Conservation (phyloP, 1,140 invertebrate genomes). For the Orchesella cincta region DNA sequence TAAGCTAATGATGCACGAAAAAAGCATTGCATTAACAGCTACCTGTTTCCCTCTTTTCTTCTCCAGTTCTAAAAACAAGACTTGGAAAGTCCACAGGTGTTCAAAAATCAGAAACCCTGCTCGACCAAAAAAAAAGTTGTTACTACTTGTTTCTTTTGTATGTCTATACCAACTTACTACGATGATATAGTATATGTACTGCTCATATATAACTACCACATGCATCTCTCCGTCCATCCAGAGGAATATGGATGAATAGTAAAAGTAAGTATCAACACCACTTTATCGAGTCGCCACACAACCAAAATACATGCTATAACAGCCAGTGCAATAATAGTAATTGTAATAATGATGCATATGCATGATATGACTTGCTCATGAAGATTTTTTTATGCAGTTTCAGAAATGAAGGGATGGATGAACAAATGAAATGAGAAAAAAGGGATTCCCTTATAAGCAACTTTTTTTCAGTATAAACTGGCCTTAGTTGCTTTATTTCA, state of each 20-base stretch:
- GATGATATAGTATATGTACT: too few relatives aligned
- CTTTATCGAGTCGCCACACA: background rate
- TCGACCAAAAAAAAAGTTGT: background rate
- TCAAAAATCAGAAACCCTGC: slow-evolving; percentile 21
- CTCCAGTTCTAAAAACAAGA: slow-evolving; percentile 25
- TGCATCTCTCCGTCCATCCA: too few relatives aligned
- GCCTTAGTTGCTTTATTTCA: too few relatives aligned
- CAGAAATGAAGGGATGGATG: too few relatives aligned
- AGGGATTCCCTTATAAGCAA: too few relatives aligned
- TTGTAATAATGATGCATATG: slow-evolving; percentile 15
- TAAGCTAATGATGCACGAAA: slow-evolving; percentile 20
- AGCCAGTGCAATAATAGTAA: slow-evolving; percentile 20
- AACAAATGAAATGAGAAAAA: too few relatives aligned
- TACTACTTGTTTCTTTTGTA: background rate
- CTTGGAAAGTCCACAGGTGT: slow-evolving; percentile 20
- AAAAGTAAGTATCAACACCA: slow-evolving; percentile 6
- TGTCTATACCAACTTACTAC: too few relatives aligned
- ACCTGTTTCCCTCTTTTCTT: slow-evolving; percentile 27
- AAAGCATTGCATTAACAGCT: slow-evolving; percentile 25
- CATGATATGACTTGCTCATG: background rate
- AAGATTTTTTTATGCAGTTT: too few relatives aligned
- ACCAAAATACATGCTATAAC: background rate
- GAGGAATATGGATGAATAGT: too few relatives aligned
- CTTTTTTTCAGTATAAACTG: too few relatives aligned
- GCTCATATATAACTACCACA: too few relatives aligned